phyloP scores from a whole-genome alignment of 2,113 vertebrate species.

The Podarcis cretensis region DNA sequence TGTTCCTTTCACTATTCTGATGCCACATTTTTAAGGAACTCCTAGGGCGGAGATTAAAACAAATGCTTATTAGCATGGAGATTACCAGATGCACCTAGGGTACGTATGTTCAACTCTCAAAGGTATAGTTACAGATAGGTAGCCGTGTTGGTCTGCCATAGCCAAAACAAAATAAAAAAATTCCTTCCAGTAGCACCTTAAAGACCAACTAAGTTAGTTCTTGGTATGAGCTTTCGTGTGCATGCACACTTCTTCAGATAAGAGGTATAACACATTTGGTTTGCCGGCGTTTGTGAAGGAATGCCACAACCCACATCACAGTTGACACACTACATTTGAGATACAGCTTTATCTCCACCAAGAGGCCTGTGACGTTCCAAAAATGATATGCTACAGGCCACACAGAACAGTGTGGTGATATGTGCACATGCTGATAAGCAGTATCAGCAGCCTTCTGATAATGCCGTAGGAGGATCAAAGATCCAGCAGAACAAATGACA shows the following conservation, averaged over 20 bases:
- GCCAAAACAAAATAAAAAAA: no score
- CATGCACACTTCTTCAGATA: no score
- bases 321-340: not conserved
- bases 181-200: no score
- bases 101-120: fast-evolving
- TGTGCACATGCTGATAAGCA: fast-evolving
- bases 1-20: not conserved
- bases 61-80: not conserved
- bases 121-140: no score
- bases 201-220: no score
- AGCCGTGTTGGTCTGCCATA: no score
- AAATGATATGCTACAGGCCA: not conserved
- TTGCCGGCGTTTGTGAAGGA: not conserved
- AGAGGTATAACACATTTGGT: not conserved
- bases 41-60: not conserved
- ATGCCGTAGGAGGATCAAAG: not conserved
- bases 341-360: not conserved
- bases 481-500: not conserved
- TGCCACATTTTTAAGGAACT: not conserved
- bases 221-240: no score
- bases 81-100: fast-evolving
- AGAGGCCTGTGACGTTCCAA: fast-evolving
- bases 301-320: not conserved
- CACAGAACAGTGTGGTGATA: not conserved
- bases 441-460: not conserved